phyloP scores from a whole-genome alignment of 2,888 invertebrate species.

The Serrognathus titanus region DNA sequence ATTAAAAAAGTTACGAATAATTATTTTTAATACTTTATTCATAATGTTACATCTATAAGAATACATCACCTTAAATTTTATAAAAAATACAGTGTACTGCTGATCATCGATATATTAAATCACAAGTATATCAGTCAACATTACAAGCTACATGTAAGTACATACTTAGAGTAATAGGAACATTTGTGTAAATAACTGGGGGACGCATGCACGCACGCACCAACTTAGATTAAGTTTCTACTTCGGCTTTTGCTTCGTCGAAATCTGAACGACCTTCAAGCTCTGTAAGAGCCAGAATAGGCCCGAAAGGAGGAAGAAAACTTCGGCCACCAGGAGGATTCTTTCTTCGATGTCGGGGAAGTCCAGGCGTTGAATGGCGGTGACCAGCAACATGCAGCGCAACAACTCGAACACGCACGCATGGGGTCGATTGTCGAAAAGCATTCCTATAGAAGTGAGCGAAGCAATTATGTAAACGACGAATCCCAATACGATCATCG shows the following conservation, averaged over 20 bases:
- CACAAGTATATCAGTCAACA: too few relatives aligned
- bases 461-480: slow-evolving; percentile 65
- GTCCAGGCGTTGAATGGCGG: slow-evolving; percentile 47
- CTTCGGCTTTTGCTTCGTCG: slow-evolving; percentile 38
- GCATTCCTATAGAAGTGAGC: slow-evolving; percentile 66
- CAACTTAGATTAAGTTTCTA: background rate
- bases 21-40: too few relatives aligned
- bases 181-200: too few relatives aligned
- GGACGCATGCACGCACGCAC: too few relatives aligned
- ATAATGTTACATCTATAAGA: too few relatives aligned
- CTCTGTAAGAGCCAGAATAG: slow-evolving; percentile 64
- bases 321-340: slow-evolving; percentile 51
- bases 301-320: slow-evolving; percentile 59
- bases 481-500: slow-evolving; percentile 56
- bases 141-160: too few relatives aligned
- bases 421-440: slow-evolving; percentile 64
- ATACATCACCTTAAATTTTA: too few relatives aligned
- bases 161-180: too few relatives aligned
- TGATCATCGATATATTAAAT: too few relatives aligned
- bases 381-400: slow-evolving; percentile 62
- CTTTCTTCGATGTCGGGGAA: slow-evolving; percentile 44
- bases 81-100: too few relatives aligned
- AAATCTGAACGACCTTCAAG: slow-evolving; percentile 56
- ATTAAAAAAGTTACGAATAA: too few relatives aligned
- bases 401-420: slow-evolving; percentile 62